Conservation (phyloP, 2,888 invertebrate species). For the Acanthopleura granulata region DNA sequence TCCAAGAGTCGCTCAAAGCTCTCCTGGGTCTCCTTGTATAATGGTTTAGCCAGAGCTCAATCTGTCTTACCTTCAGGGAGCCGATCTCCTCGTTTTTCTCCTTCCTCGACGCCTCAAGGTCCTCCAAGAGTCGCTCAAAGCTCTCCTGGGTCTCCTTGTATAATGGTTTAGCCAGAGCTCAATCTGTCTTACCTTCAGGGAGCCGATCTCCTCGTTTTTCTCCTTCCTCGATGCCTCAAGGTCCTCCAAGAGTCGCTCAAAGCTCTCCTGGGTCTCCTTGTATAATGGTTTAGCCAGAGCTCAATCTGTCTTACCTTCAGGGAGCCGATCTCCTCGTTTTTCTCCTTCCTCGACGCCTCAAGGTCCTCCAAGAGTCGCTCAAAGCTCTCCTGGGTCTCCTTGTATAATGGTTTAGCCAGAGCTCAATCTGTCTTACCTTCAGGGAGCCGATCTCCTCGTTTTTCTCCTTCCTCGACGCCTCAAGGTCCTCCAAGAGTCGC, state of each 20-base stretch:
- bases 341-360: conserved; percentile 20
- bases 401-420: neutral
- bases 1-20: conserved; percentile 16
- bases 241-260: conserved; percentile 18
- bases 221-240: conserved; percentile 18
- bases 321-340: conserved; percentile 21
- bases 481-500: conserved; percentile 19
- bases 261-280: conserved; percentile 9
- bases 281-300: neutral
- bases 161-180: neutral
- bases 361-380: conserved; percentile 17
- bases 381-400: conserved; percentile 13
- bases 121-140: conserved; percentile 15
- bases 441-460: conserved; percentile 22
- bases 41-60: neutral
- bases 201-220: conserved; percentile 18
- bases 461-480: conserved; percentile 20
- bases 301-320: conserved; percentile 20
- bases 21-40: conserved; percentile 11
- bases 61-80: conserved; percentile 19
- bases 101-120: conserved; percentile 17
- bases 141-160: conserved; percentile 13
- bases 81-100: conserved; percentile 20
- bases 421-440: conserved; percentile 17
- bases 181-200: conserved; percentile 20